phyloP scores from a whole-genome alignment of 1,140 invertebrate species.

The Gonioctena quinquepunctata region DNA sequence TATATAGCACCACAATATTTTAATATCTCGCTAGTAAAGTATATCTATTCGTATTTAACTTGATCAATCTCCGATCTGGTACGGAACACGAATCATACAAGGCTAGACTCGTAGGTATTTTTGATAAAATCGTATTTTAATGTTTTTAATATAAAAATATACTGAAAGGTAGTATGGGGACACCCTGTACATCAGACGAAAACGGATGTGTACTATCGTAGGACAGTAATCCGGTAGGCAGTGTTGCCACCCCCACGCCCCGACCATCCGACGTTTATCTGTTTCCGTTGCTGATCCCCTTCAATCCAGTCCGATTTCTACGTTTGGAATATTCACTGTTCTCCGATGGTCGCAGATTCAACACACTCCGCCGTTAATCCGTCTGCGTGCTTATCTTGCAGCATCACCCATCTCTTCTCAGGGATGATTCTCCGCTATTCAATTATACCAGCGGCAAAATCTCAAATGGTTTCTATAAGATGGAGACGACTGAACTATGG shows the following conservation, averaged over 20 bases:
- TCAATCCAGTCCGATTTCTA: slow-evolving; percentile 18
- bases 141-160: no score
- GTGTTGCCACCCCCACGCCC: slow-evolving; percentile 20
- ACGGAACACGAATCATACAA: no score
- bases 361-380: not conserved
- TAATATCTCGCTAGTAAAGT: no score
- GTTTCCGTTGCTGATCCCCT: slow-evolving; percentile 25
- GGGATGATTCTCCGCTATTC: not conserved
- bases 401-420: not conserved
- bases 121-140: no score
- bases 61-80: no score
- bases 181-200: slow-evolving; percentile 28
- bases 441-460: not conserved
- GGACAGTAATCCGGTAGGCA: slow-evolving; percentile 24
- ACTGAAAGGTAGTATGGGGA: no score
- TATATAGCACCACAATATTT: no score
- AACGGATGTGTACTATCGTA: slow-evolving; percentile 38
- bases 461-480: no score
- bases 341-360: not conserved
- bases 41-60: no score
- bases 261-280: slow-evolving; percentile 25
- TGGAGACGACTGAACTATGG: no score
- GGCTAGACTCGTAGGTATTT: no score
- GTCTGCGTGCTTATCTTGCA: not conserved
- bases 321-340: slow-evolving; percentile 12